A percentile compares a stretch with the other conserved stretches of the same genome.
Evolutionary conservation across 2,888 invertebrate species (phyloP).

Genomic region (Orthosia gothica): DNA sequence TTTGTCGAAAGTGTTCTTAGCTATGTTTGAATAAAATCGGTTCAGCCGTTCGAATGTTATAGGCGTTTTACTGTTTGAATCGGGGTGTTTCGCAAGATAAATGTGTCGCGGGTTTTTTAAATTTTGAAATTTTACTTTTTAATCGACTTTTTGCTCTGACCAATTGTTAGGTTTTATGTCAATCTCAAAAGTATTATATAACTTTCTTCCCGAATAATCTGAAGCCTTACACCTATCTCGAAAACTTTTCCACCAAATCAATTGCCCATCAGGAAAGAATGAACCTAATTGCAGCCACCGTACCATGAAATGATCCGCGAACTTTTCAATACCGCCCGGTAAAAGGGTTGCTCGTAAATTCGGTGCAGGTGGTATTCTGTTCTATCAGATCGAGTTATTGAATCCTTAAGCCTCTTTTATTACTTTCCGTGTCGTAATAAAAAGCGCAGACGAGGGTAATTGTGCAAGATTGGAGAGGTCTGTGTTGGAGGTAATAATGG

Average conservation of each 20-base stretch:
- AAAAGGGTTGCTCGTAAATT: constrained; percentile 83
- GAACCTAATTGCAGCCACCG: constrained; percentile 58
- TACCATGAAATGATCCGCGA: constrained; percentile 70
- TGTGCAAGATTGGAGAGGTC: constrained; percentile 69
- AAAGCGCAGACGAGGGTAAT: constrained; percentile 75
- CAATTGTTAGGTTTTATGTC: too few species aligned
- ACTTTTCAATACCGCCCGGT: constrained; percentile 60
- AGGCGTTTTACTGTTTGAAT: too few species aligned
- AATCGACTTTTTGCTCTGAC: too few species aligned
- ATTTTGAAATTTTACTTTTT: too few species aligned
- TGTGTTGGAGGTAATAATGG: constrained; percentile 39
- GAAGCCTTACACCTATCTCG: neutral
- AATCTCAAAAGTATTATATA: too few species aligned
- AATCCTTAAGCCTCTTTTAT: constrained; percentile 86
- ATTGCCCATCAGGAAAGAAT: constrained; percentile 14
- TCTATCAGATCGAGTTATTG: constrained; percentile 85
- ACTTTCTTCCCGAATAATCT: too few species aligned
- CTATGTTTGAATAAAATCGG: too few species aligned
- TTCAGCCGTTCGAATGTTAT: too few species aligned
- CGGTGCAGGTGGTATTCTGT: constrained; percentile 74
- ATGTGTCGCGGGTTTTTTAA: too few species aligned
- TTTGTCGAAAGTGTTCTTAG: too few species aligned
- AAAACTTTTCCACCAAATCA: constrained; percentile 1
- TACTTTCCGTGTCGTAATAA: constrained; percentile 76
- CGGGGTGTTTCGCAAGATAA: too few species aligned